phyloP scores from a whole-genome alignment of 2,797 vertebrate species.

The Cynodonichthys magdalenae region DNA sequence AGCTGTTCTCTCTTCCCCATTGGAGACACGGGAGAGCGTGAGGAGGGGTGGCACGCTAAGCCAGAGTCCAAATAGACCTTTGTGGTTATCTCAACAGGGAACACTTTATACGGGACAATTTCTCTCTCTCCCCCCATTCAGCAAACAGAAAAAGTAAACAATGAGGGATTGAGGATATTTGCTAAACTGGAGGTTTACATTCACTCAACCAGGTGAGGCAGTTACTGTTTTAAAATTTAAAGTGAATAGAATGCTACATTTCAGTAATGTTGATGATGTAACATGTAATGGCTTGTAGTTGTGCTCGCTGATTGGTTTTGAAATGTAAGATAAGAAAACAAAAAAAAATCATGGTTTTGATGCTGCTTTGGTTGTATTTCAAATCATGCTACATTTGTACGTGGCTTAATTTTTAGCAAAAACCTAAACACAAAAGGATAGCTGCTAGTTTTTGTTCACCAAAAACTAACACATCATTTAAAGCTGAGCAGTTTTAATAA shows the following conservation, averaged over 20 bases:
- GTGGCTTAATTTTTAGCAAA: no score
- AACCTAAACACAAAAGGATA: no score
- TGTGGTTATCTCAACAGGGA: slow-evolving; percentile 46
- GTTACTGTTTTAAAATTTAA: background rate
- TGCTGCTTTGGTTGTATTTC: no score
- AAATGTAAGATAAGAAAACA: no score
- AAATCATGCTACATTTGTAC: no score
- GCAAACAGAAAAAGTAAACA: slow-evolving; percentile 51
- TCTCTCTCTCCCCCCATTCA: slow-evolving; percentile 27
- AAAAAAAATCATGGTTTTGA: no score
- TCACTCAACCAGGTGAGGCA: slow-evolving; percentile 67
- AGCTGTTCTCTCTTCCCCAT: slow-evolving; percentile 63
- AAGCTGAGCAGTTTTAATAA: no score
- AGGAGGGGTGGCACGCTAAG: slow-evolving; percentile 56
- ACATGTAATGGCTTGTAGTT: no score
- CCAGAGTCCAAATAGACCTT: slow-evolving; percentile 46
- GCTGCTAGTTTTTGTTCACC: no score
- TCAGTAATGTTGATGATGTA: background rate
- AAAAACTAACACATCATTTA: no score
- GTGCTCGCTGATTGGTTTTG: no score
- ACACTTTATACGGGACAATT: slow-evolving; percentile 45
- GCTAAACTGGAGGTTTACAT: slow-evolving; percentile 48
- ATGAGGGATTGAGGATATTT: slow-evolving; percentile 58
- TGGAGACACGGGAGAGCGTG: slow-evolving; percentile 40
- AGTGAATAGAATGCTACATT: background rate